Base-by-base conservation (phyloP, 2,888 invertebrate genomes). In the Octonoba sinensis region DNA sequence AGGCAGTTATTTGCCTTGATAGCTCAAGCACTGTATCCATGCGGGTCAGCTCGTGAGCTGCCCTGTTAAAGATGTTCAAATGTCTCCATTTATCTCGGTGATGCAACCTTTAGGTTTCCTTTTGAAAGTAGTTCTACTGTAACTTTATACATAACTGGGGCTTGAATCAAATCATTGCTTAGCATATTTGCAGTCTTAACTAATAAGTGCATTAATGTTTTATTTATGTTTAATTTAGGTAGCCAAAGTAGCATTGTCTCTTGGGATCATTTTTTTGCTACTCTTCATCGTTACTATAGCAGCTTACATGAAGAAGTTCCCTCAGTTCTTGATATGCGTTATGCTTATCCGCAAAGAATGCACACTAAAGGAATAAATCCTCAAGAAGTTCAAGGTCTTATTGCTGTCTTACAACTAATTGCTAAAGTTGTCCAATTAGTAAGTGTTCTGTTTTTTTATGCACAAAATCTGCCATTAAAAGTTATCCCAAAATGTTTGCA, bases 191-290 rank as follows among this genome's bases (percentile, higher is more conserved):
- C 6, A 27, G 2, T 27, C 27, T 6, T 27, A 3, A 27, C 6
- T 6, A 3, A 51, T 18, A 8, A n/a, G 11, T 51, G 51, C 8
- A 4, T n/a, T 51, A 15, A 47, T 47, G 12, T 47, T 47, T 12
- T 15, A 12, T 47, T 47, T 47, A 11, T 20, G 3, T 27, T 56
- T 44, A 8, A 36, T 44, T n/a, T 18, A 77, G 90, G 88, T 47
- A 87, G 87, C 46, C 89, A 89, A 56, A 88, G 88, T 54, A 89
- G 88, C 83, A 88, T 88, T 47, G 88, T 95, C 18, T 93, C 94
- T 0, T 94, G 95, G 94, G 94, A 95, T 87, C 95, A 95, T 87
- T 94, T 96, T 87, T 95, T 95, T 87, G 90, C 90, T 47, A 95
- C 96, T 0, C 91, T 97, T 66, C 92, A 89, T 81, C 89, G 90